Base-by-base conservation (phyloP, 2,888 invertebrate species). In the Melanargia galathea region DNA sequence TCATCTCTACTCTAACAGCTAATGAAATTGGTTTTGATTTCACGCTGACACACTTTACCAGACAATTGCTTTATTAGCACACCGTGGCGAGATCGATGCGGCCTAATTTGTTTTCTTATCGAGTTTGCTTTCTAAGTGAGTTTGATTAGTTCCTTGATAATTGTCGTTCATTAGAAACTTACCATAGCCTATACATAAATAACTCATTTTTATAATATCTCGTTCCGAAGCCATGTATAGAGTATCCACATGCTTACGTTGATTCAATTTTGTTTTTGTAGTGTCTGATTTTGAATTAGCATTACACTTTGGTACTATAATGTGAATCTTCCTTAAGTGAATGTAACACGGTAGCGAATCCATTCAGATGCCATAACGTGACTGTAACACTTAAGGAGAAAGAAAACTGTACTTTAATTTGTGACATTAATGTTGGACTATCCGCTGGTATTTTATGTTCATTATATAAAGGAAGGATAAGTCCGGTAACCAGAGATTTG, bases 1-100 rank as follows among this genome's bases (percentile, higher is more conserved):
- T 82, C 83, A 82, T 82, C 82, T 82, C 73, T 80, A 75, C n/a
- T n/a, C n/a, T n/a, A n/a, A n/a, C n/a, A n/a, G 73, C 73, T 80
- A 79, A 81, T 83, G 78, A 82, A 85, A 82, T 73, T 73, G 62
- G 75, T 77, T 80, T 45, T 55, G 48, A 64, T 64, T 64, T 66
- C 59, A 59, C 62, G 60, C 60, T 64, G 67, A 52, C 65, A 68
- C 35, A 67, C 68, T 67, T 70, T 66, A 24, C 62, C 57, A 48
- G 55, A 62, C 57, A 67, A 67, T 64, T 67, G 60, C 66, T 56
- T 57, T 59, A 59, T 62, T 59, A 62, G 48, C 58, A 43, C 54
- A 43, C 48, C 43, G 26, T 30, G 33, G 22, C 54, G 54, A 55
- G 18, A 62, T 49, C 59, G 62, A 58, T 48, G 46, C 38, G 56